Percentiles rank a stretch among this genome's conserved stretches.
Conservation (phyloP, 2,797 vertebrate species). For the Macroramphosus scolopax region DNA sequence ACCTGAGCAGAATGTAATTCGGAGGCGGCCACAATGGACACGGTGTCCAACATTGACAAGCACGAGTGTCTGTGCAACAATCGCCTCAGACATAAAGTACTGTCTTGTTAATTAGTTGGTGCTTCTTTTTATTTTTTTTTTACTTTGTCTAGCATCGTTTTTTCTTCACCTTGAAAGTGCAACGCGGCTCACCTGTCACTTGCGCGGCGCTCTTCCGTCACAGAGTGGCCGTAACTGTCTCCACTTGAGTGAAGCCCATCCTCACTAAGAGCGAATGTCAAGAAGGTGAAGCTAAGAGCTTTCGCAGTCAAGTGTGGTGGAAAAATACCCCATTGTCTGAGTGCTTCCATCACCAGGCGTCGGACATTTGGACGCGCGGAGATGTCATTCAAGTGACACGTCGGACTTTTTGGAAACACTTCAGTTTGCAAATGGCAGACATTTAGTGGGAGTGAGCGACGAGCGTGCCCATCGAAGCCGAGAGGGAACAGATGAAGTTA, state of each 20-base stretch:
- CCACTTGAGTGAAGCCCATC: conserved; percentile 66
- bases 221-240: conserved; percentile 43
- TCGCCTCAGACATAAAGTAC: conserved; percentile 68
- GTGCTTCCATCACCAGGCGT: conserved; percentile 56
- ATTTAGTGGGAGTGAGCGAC: conserved; percentile 34
- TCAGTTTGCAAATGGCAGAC: conserved; percentile 56
- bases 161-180: conserved; percentile 62
- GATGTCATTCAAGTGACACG: conserved; percentile 65
- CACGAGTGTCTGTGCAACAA: conserved; percentile 78
- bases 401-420: conserved; percentile 61
- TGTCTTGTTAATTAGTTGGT: conserved; percentile 70
- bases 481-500: neutral
- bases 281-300: conserved; percentile 70
- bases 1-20: conserved; percentile 79
- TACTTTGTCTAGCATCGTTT: conserved; percentile 51
- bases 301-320: conserved; percentile 63
- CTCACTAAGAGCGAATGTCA: conserved; percentile 62
- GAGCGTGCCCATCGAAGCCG: conserved; percentile 1
- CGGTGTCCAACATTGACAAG: conserved; percentile 80
- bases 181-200: conserved; percentile 55
- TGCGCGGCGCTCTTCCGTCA: conserved; percentile 43
- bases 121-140: conserved; percentile 40
- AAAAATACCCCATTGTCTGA: conserved; percentile 66
- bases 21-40: conserved; percentile 78
- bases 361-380: conserved; percentile 44